Evolutionary conservation across 30 jellyfish, hydroid and myxozoan species (phyloP).

Genomic region (Sanderia malayensis): DNA sequence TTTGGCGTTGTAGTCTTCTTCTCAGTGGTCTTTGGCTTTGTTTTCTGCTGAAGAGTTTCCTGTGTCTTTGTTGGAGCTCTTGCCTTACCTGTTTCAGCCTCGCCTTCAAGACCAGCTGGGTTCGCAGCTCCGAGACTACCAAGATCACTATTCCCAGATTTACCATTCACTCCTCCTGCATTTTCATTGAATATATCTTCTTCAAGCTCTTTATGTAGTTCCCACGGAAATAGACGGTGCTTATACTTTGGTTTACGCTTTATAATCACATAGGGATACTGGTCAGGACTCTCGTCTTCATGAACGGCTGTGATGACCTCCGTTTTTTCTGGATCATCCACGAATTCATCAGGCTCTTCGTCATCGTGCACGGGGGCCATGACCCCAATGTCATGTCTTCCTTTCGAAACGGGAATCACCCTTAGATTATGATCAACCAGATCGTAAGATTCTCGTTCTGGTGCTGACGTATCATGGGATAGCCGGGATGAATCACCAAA

Average conservation of each 20-base stretch:
- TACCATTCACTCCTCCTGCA: no score
- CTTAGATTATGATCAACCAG: slow-evolving; percentile 21
- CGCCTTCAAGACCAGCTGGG: neutral
- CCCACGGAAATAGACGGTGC: slow-evolving; percentile 46
- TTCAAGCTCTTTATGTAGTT: slow-evolving; percentile 38
- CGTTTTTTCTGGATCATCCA: slow-evolving; percentile 37
- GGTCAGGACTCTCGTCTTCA: slow-evolving; percentile 41
- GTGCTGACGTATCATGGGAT: neutral
- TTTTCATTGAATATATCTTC: slow-evolving; percentile 47
- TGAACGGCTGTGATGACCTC: slow-evolving; percentile 32
- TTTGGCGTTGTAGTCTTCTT: neutral
- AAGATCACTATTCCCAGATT: slow-evolving; percentile 16
- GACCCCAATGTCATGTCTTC: slow-evolving; percentile 30
- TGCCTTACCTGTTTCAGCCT: neutral
- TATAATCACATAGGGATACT: slow-evolving; percentile 45
- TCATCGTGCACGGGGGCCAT: slow-evolving; percentile 77
- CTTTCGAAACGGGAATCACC: slow-evolving; percentile 6
- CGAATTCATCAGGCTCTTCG: slow-evolving; percentile 45
- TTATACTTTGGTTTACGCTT: slow-evolving; percentile 21
- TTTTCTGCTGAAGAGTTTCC: slow-evolving; percentile 4
- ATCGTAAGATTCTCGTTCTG: slow-evolving; percentile 45
- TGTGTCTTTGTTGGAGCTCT: slow-evolving; percentile 7
- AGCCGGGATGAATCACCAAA: slow-evolving; percentile 33
- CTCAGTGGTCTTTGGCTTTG: slow-evolving; percentile 1
- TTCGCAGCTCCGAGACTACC: slow-evolving; percentile 51